Conservation (phyloP, 2,888 invertebrate genomes). For the Perizoma flavofasciatum region DNA sequence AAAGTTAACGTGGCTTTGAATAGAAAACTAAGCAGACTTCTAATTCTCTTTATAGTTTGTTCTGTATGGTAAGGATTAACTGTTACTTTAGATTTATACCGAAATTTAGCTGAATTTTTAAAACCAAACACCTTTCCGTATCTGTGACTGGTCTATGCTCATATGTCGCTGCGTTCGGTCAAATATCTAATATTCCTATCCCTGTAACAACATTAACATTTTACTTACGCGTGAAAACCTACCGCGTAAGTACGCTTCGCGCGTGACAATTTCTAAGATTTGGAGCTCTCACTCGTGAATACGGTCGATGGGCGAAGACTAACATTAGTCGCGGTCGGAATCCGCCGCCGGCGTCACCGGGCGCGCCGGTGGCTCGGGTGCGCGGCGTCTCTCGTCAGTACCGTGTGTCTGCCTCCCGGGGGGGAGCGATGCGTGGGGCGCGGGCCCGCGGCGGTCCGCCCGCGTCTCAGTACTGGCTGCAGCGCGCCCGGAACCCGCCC, state of each 20-base stretch:
- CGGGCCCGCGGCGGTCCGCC: constrained; percentile 80
- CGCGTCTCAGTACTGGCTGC: constrained; percentile 91
- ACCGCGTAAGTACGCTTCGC: constrained; percentile 53
- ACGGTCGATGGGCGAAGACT: constrained; percentile 53
- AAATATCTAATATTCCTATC: constrained; percentile 56
- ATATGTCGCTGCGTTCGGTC: constrained; percentile 39
- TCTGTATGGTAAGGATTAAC: constrained; percentile 12
- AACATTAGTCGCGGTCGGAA: constrained; percentile 50
- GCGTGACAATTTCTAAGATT: constrained; percentile 55
- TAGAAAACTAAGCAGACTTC: constrained; percentile 18
- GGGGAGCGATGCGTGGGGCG: constrained; percentile 48
- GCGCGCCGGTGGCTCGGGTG: constrained; percentile 42
- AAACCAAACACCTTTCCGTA: constrained; percentile 13
- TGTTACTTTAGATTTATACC: constrained; percentile 8
- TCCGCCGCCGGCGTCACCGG: constrained; percentile 45
- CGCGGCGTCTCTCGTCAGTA: constrained; percentile 54
- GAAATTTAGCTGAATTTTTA: constrained; percentile 6
- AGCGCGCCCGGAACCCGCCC: constrained; percentile 87
- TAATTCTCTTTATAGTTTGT: constrained; percentile 36
- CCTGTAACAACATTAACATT: constrained; percentile 51
- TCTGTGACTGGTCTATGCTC: constrained; percentile 11
- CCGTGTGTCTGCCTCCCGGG: constrained; percentile 46
- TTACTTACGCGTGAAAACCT: constrained; percentile 46
- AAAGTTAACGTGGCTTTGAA: not conserved
- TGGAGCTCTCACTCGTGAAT: constrained; percentile 46